Evolutionary conservation across 2,113 vertebrate species (phyloP).

Genomic region (Nesospiza acunhae): DNA sequence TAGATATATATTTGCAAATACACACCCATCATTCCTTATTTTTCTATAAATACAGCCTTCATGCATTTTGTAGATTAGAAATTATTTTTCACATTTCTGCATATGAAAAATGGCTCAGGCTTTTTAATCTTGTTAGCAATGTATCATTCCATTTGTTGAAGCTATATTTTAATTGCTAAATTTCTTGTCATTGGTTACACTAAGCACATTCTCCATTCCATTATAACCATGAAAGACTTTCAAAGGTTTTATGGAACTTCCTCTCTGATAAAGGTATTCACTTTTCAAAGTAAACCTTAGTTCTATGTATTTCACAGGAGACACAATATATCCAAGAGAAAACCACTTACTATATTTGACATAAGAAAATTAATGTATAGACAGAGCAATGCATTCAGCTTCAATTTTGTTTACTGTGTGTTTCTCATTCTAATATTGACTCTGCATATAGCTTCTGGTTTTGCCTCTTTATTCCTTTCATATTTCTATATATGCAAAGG

Average conservation of each 20-base stretch:
- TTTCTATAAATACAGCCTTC: slow-evolving; percentile 22
- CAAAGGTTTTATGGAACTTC: slow-evolving; percentile 32
- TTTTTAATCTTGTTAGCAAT: slow-evolving; percentile 57
- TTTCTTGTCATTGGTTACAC: slow-evolving; percentile 12
- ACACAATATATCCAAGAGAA: background rate
- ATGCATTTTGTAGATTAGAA: slow-evolving; percentile 50
- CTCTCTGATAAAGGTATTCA: background rate
- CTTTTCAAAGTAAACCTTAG: background rate
- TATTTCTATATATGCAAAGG: background rate
- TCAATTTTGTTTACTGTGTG: background rate
- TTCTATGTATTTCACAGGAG: background rate
- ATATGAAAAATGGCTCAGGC: slow-evolving; percentile 46
- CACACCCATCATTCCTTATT: background rate
- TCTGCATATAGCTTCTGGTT: background rate
- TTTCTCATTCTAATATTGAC: background rate
- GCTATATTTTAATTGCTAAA: slow-evolving; percentile 61
- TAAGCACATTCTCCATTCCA: slow-evolving; percentile 22
- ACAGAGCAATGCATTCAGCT: background rate
- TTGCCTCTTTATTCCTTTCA: background rate
- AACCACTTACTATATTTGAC: background rate
- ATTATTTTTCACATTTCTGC: slow-evolving; percentile 59
- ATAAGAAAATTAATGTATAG: background rate
- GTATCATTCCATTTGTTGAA: slow-evolving; percentile 31
- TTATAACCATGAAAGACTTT: slow-evolving; percentile 30
- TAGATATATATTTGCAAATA: slow-evolving; percentile 33